These are phyloP conservation scores for Atractosteus spatula DNA, from an alignment of 2,113 vertebrate genomes.

Conservation along the genomic window DNA sequence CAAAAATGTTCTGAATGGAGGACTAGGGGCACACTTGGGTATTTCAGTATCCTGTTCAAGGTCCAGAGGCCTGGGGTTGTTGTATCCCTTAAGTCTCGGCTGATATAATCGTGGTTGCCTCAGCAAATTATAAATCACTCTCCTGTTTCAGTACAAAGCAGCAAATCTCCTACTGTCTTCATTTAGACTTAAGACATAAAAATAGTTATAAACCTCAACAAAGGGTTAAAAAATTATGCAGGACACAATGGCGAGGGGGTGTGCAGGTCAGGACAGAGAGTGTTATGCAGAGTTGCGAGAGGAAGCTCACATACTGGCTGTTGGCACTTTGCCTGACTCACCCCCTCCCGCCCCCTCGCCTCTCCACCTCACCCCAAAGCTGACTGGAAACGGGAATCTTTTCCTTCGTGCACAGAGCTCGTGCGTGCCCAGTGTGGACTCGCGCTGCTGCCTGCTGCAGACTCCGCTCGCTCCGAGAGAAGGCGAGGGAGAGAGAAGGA, in stretches of 20 bases:
- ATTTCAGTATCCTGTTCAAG: no score
- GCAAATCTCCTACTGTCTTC: no score
- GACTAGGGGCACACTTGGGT: no score
- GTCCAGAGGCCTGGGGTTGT: no score
- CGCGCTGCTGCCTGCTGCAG: constrained; percentile 19
- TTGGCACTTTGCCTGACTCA: constrained; percentile 2
- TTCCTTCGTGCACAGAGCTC: constrained; percentile 11
- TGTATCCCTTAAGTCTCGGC: no score
- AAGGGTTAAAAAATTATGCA: background rate
- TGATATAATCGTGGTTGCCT: no score
- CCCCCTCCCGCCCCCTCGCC: background rate
- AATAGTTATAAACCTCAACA: no score
- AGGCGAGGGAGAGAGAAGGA: constrained; percentile 1
- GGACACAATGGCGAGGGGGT: background rate
- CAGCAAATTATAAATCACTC: no score
- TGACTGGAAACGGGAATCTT: constrained; percentile 13
- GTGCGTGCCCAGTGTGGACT: constrained; percentile 17
- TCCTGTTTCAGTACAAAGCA: no score
- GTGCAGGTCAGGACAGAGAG: background rate
- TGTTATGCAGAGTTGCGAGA: constrained; percentile 1
- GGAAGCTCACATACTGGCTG: background rate
- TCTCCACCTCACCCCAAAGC: constrained; percentile 4
- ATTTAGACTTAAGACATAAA: no score
- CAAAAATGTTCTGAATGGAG: no score
- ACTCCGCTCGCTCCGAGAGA: constrained; percentile 13